Evolutionary conservation across 2,113 vertebrate species (phyloP), one percentile per base, ranked within the genome.

Genomic region (Anhinga rufa): DNA sequence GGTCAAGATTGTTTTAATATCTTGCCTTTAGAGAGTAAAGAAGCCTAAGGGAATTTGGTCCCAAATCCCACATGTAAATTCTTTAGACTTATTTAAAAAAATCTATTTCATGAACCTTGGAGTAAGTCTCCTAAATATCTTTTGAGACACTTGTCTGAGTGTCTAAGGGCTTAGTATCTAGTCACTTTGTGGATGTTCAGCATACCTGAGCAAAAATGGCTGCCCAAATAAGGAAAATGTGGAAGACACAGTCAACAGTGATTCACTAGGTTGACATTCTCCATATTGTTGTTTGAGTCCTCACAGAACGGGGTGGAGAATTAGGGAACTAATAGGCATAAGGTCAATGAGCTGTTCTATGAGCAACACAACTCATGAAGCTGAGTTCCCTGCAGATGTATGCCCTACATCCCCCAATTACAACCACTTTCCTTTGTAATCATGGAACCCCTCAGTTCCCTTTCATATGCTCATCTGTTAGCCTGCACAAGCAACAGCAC

Each of bases 191-290:
- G 77, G 77, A 75, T 82, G 46, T 92, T 89, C 65, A 76, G 69
- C 92, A 94, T 88, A 96, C 61, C 86, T 94, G 77, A 87, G 61
- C 48, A 96, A 93, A 97, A 96, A 83, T 54, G 60, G 69, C 82
- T 94, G 65, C 29, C 92, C 92, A 94, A 91, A 95, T 93, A 94
- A 92, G 91, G 90, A 79, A 78, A 88, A 78, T 4, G 3, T 49
- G 34, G 61, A 95, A 26, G 77, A 80, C 54, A 62, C 9, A 80
- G 79, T 92, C 80, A 96, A 74, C 71, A 76, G 52, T 97, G 97
- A 94, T 94, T 95, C 95, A 97, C 40, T 32, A 66, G 74, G 40
- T 22, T 92, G 83, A 93, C 81, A 94, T 95, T 87, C 74, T 84
- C 52, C 32, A 44, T 82, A 72, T 92, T 96, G 92, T 96, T 90